Evolutionary conservation across 2,797 vertebrate genomes (phyloP).

Genomic region (Mionectes olivaceus): DNA sequence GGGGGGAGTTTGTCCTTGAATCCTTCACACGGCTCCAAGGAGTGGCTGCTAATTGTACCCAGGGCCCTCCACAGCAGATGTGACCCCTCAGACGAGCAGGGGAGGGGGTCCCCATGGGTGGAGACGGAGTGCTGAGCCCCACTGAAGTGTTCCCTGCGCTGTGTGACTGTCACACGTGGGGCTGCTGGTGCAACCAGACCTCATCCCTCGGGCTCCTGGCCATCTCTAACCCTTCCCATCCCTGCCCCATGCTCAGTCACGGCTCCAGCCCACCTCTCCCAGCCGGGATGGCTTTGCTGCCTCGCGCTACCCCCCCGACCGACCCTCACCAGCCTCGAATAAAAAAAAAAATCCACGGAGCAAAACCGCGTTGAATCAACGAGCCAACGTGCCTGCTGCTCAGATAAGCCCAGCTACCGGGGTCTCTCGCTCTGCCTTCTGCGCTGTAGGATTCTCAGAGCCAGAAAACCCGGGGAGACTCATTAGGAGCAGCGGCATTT

Average conservation of each 20-base stretch:
- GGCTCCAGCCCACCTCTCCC: neutral
- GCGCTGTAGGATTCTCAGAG: conserved; percentile 12
- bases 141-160: neutral
- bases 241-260: rapidly evolving
- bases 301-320: rapidly evolving
- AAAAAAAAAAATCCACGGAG: neutral
- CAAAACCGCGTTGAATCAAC: conserved; percentile 15
- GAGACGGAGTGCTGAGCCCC: neutral
- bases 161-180: rapidly evolving
- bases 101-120: rapidly evolving
- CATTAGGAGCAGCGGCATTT: conserved; percentile 25
- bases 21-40: neutral
- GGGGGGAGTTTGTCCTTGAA: rapidly evolving
- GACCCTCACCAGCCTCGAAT: neutral
- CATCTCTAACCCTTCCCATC: rapidly evolving
- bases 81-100: no score
- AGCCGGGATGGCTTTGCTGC: neutral
- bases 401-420: neutral
- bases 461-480: conserved; percentile 37
- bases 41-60: neutral
- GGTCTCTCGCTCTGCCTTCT: neutral
- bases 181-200: neutral
- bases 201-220: neutral
- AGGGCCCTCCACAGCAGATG: neutral
- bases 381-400: neutral